Evolutionary conservation across 2,113 vertebrate species (phyloP).

Genomic region (Cyphomyrus discorhynchus): DNA sequence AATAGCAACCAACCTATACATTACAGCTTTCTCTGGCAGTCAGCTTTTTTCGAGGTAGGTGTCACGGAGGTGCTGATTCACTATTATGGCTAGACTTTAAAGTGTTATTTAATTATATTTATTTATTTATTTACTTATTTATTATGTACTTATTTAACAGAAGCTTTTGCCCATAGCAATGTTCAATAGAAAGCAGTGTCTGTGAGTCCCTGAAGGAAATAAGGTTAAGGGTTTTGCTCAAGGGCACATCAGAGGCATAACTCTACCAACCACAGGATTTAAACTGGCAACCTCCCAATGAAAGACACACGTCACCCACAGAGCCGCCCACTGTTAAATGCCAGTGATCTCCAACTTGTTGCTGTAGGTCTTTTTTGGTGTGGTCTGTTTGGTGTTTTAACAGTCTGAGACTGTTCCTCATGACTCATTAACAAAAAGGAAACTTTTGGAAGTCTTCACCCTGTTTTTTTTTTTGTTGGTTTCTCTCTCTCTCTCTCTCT

Average conservation of each 20-base stretch:
- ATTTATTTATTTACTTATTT: background rate
- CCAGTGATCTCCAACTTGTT: background rate
- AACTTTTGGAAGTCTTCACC: background rate
- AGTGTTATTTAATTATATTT: background rate
- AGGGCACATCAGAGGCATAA: background rate
- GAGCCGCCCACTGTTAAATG: background rate
- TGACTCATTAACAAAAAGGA: background rate
- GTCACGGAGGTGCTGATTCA: background rate
- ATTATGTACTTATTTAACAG: background rate
- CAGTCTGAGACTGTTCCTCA: background rate
- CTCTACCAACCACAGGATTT: background rate
- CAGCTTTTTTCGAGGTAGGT: background rate
- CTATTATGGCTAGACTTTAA: background rate
- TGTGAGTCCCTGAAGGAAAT: background rate
- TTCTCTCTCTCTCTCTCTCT: background rate
- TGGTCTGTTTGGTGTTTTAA: background rate
- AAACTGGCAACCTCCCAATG: background rate
- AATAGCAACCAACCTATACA: background rate
- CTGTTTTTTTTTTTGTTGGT: background rate
- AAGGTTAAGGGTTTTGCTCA: background rate
- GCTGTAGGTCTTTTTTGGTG: background rate
- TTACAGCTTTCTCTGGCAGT: background rate
- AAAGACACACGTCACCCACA: background rate
- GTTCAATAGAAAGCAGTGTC: background rate
- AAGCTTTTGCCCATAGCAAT: background rate